Conservation (phyloP, 2,888 invertebrate genomes). For the Caenorhabditis panamensis region DNA sequence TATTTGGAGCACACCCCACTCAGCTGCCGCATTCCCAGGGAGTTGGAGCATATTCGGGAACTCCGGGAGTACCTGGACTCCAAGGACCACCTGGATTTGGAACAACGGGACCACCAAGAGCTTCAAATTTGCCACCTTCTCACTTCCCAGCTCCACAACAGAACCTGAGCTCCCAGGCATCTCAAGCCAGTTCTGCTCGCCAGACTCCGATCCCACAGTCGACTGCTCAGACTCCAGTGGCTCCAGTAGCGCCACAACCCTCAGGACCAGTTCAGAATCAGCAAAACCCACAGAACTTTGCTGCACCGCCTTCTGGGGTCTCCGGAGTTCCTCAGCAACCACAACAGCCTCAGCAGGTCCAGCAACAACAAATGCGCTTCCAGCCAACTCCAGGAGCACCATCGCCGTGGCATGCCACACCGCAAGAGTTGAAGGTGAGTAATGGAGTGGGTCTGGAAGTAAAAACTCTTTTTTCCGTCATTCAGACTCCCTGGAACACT, state of each 20-base stretch:
- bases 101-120: too few species aligned
- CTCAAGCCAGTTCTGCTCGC: neutral
- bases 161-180: neutral
- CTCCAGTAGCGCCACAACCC: neutral
- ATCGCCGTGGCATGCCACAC: slow-evolving; percentile 51
- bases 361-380: slow-evolving; percentile 12
- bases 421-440: slow-evolving; percentile 34
- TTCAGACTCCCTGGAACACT: slow-evolving; percentile 28
- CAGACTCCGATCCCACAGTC: neutral
- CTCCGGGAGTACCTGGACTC: too few species aligned
- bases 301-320: neutral
- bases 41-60: too few species aligned
- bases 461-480: neutral
- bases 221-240: neutral
- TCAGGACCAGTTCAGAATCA: too few species aligned
- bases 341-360: neutral
- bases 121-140: neutral
- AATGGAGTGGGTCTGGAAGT: too few species aligned
- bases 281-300: too few species aligned
- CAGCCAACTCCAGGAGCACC: slow-evolving; percentile 40
- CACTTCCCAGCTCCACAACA: neutral
- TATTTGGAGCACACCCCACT: too few species aligned
- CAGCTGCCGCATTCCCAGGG: too few species aligned
- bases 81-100: too few species aligned
- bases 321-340: neutral